Evolutionary conservation across 1,140 invertebrate genomes (phyloP), one percentile per base, ranked within the genome.

Genomic region (Arctopsyche grandis): DNA sequence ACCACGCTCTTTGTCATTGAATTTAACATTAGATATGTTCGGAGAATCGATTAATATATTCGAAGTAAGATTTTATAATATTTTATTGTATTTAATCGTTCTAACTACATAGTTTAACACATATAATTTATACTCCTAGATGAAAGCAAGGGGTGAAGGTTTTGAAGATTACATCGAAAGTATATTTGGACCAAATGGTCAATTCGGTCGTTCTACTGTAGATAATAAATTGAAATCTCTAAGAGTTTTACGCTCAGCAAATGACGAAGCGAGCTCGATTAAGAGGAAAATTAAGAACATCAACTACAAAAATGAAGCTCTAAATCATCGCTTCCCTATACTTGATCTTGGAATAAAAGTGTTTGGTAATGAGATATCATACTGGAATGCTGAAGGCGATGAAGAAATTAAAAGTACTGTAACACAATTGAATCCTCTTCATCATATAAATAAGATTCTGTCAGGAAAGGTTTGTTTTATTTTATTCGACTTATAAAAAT

Each of bases 11-110:
- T 90, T 91, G 3, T 93, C 89, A 56, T 87, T 97, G 12, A 98
- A 98, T 85, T 88, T 97, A 5, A 97, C 96, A 0, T 87, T 97
- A 0, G 95, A 97, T 85, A 86, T 98, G 75, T 98, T 98, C 86
- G 97, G 97, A 0, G 93, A 96, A 86, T 95, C 95, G 0, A 91
- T 98, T 26, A 98, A 98, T 87, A 84, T 95, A 43, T 88, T 96
- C 73, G 95, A 97, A 88, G 90, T 94, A 82, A 85, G 84, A 82
- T 63, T 58, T 24, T n/a, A 46, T 69, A 74, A 80, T 80, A 75
- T 60, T 5, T 75, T 66, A 9, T 43, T 69, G 21, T 38, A 21
- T 21, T 69, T 38, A 16, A 38, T 29, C 9, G 16, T 29, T 38
- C 24, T 29, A 5, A 29, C 26, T 5, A 22, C 26, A 22, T 10